phyloP scores from a whole-genome alignment of 2,888 invertebrate genomes.

The Drosophila neonasuta region DNA sequence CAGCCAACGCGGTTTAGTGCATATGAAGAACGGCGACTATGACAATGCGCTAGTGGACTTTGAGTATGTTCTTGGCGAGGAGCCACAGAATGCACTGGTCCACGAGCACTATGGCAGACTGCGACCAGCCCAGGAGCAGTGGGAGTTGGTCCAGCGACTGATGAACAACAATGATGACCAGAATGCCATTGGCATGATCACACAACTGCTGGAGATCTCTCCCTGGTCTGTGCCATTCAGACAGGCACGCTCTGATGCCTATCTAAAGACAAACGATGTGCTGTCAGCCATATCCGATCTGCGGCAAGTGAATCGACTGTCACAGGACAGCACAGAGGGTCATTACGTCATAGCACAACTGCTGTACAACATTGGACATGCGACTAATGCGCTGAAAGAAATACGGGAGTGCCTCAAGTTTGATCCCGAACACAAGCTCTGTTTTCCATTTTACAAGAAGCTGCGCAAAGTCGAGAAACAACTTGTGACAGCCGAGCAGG shows the following conservation, averaged over 20 bases:
- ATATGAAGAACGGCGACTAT: conserved; percentile 94
- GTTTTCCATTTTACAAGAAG: conserved; percentile 97
- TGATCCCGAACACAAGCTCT: conserved; percentile 98
- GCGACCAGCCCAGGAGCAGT: conserved; percentile 85
- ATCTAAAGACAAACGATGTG: conserved; percentile 89
- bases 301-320: conserved; percentile 93
- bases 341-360: conserved; percentile 87
- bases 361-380: conserved; percentile 95
- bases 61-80: conserved; percentile 88
- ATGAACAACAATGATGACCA: conserved; percentile 84
- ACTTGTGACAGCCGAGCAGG: conserved; percentile 86
- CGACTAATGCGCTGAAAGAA: conserved; percentile 94
- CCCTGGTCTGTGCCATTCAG: conserved; percentile 94
- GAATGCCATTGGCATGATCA: conserved; percentile 86
- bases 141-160: conserved; percentile 86
- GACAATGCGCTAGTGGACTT: conserved; percentile 92
- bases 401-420: conserved; percentile 97
- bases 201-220: conserved; percentile 88
- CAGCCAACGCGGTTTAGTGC: conserved; percentile 92
- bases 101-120: conserved; percentile 87
- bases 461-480: conserved; percentile 95
- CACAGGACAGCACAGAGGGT: conserved; percentile 95
- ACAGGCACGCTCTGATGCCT: conserved; percentile 93
- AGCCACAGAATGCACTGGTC: conserved; percentile 91
- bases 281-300: conserved; percentile 95